Percentiles rank a stretch among this genome's conserved stretches.
phyloP scores from a whole-genome alignment of 1,140 invertebrate species.

The Pristionchus pacificus region DNA sequence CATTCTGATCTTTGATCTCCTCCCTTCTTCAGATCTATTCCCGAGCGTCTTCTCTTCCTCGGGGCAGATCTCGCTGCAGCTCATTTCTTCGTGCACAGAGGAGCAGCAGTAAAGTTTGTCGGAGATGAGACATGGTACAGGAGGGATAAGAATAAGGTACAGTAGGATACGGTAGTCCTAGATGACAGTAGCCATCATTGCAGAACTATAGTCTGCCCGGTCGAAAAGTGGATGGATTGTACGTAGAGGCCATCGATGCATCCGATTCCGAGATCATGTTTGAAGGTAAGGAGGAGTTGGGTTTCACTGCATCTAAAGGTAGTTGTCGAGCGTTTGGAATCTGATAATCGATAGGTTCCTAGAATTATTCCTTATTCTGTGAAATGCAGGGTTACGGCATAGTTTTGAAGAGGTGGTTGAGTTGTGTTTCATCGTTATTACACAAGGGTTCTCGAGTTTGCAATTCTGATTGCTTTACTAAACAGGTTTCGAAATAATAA shows the following conservation, averaged over 20 bases:
- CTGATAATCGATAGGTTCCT: conserved; percentile 63
- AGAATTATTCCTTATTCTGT: conserved; percentile 19
- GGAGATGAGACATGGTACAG: conserved; percentile 60
- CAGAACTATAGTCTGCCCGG: conserved; percentile 64
- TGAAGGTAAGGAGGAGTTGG: conserved; percentile 64
- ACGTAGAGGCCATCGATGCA: conserved; percentile 70
- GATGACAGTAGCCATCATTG: neutral
- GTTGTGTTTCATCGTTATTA: conserved; percentile 3
- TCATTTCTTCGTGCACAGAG: conserved; percentile 69
- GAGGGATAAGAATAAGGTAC: conserved; percentile 37
- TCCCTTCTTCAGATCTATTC: conserved; percentile 59
- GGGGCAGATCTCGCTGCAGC: conserved; percentile 72
- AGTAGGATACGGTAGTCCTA: neutral
- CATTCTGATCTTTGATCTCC: conserved; percentile 20
- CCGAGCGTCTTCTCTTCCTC: conserved; percentile 58
- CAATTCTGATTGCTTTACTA: too few relatives aligned
- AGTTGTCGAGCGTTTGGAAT: too few relatives aligned
- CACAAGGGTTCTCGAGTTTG: too few relatives aligned
- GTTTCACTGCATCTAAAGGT: too few relatives aligned
- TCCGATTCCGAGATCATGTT: conserved; percentile 66
- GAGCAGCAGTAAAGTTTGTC: conserved; percentile 69
- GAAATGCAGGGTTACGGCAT: conserved; percentile 5
- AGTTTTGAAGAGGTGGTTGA: neutral
- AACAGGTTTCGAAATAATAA: too few relatives aligned
- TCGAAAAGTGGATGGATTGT: conserved; percentile 58